Conservation (phyloP, 2,113 vertebrate species). For the Neotoma lepida region DNA sequence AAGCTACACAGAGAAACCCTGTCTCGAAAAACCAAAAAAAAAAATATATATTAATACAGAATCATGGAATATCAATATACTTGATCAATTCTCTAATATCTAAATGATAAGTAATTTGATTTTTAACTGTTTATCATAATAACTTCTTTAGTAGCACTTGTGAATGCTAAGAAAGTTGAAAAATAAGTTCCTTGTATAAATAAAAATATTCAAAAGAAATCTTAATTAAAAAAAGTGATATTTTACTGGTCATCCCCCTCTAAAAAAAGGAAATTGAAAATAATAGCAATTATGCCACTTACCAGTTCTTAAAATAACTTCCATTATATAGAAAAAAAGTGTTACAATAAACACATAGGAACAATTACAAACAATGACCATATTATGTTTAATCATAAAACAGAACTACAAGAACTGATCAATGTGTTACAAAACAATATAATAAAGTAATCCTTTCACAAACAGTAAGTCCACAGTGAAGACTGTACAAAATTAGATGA, state of each 20-base stretch:
- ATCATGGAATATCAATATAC: background rate
- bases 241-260: background rate
- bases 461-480: slow-evolving; percentile 18
- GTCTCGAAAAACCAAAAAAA: too few species aligned
- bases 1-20: too few species aligned
- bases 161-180: background rate
- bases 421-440: slow-evolving; percentile 1
- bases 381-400: slow-evolving; percentile 25
- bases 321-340: background rate
- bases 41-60: slow-evolving; percentile 11
- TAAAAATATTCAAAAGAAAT: slow-evolving; percentile 46
- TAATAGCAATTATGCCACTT: background rate
- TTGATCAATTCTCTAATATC: slow-evolving; percentile 5
- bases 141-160: slow-evolving; percentile 43
- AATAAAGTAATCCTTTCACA: slow-evolving; percentile 39
- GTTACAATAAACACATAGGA: slow-evolving; percentile 4
- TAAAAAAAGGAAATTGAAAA: slow-evolving; percentile 8
- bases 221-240: slow-evolving; percentile 9
- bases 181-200: background rate
- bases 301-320: slow-evolving; percentile 36
- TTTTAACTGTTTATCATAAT: background rate
- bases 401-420: slow-evolving; percentile 30
- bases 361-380: slow-evolving; percentile 37
- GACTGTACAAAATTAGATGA: slow-evolving; percentile 28
- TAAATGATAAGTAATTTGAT: slow-evolving; percentile 29